phyloP scores from a whole-genome alignment of 2,888 invertebrate species.

The Cantharis nigra region DNA sequence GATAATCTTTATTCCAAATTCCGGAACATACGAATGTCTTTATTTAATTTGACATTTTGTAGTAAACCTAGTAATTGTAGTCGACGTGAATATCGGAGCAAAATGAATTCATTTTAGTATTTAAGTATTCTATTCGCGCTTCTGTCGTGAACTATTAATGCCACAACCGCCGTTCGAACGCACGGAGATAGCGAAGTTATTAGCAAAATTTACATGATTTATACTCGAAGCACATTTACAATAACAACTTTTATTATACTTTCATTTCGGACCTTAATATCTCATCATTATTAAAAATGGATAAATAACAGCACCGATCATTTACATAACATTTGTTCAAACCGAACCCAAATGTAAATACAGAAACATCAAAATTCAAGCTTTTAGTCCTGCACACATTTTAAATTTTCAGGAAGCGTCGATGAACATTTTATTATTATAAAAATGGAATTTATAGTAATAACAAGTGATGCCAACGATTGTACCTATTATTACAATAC shows the following conservation, averaged over 20 bases:
- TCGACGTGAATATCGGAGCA: constrained; percentile 40
- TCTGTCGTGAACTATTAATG: constrained; percentile 41
- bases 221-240: constrained; percentile 26
- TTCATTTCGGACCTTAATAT: constrained; percentile 18
- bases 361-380: neutral
- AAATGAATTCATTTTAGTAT: constrained; percentile 34
- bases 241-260: constrained; percentile 30
- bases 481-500: neutral
- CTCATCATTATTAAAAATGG: constrained; percentile 11
- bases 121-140: constrained; percentile 40
- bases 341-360: neutral
- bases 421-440: neutral
- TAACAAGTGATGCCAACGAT: neutral
- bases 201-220: constrained; percentile 33
- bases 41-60: constrained; percentile 40
- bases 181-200: constrained; percentile 33
- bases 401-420: neutral
- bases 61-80: constrained; percentile 40
- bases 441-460: neutral
- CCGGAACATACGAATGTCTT: constrained; percentile 31
- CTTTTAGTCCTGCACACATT: neutral
- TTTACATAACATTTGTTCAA: neutral
- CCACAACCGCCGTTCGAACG: constrained; percentile 36
- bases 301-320: neutral
- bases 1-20: constrained; percentile 23